Base-by-base conservation (phyloP, 2,113 vertebrate species). In the Perca fluviatilis region DNA sequence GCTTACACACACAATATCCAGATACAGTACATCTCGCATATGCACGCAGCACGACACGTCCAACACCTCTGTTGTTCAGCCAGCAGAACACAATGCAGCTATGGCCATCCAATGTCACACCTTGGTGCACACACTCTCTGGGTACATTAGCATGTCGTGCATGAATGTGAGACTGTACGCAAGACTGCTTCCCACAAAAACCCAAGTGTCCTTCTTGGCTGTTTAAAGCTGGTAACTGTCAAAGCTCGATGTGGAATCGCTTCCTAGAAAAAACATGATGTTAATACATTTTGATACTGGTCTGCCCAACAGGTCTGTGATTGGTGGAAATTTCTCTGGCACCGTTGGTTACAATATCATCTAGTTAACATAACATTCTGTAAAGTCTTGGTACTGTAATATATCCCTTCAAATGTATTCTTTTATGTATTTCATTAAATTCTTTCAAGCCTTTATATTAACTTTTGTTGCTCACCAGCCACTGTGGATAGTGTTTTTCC, bases 61-160 rank as follows among this genome's bases (percentile, higher is more conserved):
- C 10, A 11, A 43, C 40, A 84, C 49, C 25, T 82, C 62, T 21
- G 49, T 14, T 73, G 61, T 84, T 72, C 74, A 76, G 19, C 25
- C 68, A 27, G 61, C 2, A 57, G 80, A 86, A 74, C 60, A n/a
- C 18, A 9, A 74, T 23, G 49, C 60, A 54, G 53, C 33, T 6
- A 0, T 65, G 63, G 60, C 64, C 15, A 80, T 69, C 43, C 2
- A 63, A 25, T 54, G 12, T 40, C 70, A 68, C 79, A 82, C 80
- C 74, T 51, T 62, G 70, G 76, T 66, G 73, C 74, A 62, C 79
- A 71, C 61, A 8, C 50, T 47, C 62, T 70, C 81, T 40, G 75
- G 27, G 30, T 19, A 56, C 80, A 84, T 89, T 71, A 86, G 46
- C 63, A 70, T 79, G 70, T 62, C 33, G 43, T 77, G 77, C 85